Base-by-base conservation (phyloP, 2,888 invertebrate genomes). In the Apamea monoglypha region DNA sequence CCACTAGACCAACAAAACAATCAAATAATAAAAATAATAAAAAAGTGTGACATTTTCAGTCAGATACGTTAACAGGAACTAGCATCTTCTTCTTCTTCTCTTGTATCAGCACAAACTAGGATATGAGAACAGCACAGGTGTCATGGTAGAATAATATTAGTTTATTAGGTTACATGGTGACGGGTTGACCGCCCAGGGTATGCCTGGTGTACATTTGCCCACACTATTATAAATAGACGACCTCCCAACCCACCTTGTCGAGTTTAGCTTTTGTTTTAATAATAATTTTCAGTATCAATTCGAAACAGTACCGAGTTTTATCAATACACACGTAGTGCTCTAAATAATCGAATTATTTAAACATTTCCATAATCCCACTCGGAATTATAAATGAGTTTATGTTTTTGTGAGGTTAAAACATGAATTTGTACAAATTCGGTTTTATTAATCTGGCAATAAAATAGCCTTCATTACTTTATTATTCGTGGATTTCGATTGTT, bases 311-410 rank as follows among this genome's bases (percentile, higher is more conserved):
- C 32, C 25, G 12, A 64, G 64, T 73, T 64, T 44, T 44, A 73
- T 25, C 47, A 61, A 59, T 50, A 53, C 72, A 36, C 53, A 79
- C 69, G 50, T 47, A 53, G 29, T 44, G 53, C 32, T 36, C 18
- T 53, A 69, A 59, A 59, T 69, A 84, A 84, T 73, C 29, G 7
- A 80, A 82, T 82, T 82, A 80, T 84, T 82, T 73, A 61, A 59
- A 12, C 21, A 84, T 82, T 82, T 79, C 53, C 72, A 84, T 82
- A 84, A 53, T 53, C 73, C 50, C 50, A 84, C 25, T 44, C 63
- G 50, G 84, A 82, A 82, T 84, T 25, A 64, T 25, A 69, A 73
- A 79, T 53, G 68, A 84, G 80, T 64, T 69, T 64, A 40, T 76
- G 47, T 64, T 79, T 67, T 61, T 71, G 66, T 56, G 53, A 47